Conservation (phyloP, 1,140 invertebrate genomes). For the Pseudomyrmex cubaensis region DNA sequence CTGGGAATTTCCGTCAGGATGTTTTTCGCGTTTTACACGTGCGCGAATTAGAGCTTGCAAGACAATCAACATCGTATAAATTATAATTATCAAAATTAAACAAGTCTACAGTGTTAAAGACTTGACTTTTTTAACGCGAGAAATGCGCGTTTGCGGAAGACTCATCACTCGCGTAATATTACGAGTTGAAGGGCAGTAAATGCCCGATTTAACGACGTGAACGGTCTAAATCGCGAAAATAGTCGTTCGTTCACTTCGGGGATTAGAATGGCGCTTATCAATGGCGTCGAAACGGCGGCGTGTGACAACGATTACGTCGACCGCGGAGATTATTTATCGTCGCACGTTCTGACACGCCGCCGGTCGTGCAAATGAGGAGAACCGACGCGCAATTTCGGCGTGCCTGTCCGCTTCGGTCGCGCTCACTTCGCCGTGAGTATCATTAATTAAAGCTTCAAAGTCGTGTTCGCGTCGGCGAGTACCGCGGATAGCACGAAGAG, state of each 20-base stretch:
- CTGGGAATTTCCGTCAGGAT: conserved; percentile 28
- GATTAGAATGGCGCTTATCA: neutral
- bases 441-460: conserved; percentile 80
- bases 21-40: conserved; percentile 1
- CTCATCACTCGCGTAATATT: neutral
- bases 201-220: conserved; percentile 27
- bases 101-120: no score
- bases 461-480: conserved; percentile 70
- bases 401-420: conserved; percentile 58
- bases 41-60: no score
- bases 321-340: conserved; percentile 73
- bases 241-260: conserved; percentile 22
- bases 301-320: conserved; percentile 65
- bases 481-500: conserved; percentile 69
- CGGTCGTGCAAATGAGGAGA: conserved; percentile 66
- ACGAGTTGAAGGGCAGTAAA: conserved; percentile 9
- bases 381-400: conserved; percentile 70
- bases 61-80: neutral
- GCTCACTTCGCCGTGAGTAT: conserved; percentile 52
- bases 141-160: neutral
- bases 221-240: conserved; percentile 46
- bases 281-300: conserved; percentile 15
- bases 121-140: no score
- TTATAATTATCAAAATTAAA: conserved; percentile 21
- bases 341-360: conserved; percentile 42